phyloP scores from a whole-genome alignment of 2,797 vertebrate species.

The Scarus forsteni region DNA sequence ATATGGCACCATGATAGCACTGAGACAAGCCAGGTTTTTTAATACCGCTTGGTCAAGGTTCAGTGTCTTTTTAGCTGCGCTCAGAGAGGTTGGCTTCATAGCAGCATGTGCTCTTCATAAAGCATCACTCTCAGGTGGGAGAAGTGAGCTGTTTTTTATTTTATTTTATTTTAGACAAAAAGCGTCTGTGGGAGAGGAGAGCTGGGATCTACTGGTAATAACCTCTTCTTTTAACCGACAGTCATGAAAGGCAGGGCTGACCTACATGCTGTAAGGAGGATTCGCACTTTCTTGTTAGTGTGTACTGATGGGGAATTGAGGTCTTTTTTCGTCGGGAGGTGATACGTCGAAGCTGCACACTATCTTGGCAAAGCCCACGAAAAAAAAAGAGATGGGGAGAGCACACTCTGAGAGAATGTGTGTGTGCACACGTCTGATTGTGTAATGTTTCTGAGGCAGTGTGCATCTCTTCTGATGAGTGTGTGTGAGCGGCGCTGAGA shows the following conservation, averaged over 20 bases:
- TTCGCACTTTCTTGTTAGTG: conserved; percentile 75
- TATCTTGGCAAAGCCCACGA: conserved; percentile 68
- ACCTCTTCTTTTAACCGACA: conserved; percentile 74
- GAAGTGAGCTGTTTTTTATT: conserved; percentile 16
- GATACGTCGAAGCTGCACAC: conserved; percentile 70
- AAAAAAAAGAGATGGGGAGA: conserved; percentile 38
- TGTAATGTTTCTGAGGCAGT: conserved; percentile 26
- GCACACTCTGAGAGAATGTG: conserved; percentile 44
- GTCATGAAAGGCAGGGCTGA: conserved; percentile 75
- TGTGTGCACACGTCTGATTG: conserved; percentile 29
- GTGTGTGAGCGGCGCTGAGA: conserved; percentile 8
- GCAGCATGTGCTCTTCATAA: conserved; percentile 31
- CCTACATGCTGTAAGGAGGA: conserved; percentile 78
- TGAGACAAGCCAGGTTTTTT: conserved; percentile 7
- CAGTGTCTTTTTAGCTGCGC: conserved; percentile 8
- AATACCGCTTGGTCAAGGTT: conserved; percentile 48
- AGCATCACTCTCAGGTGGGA: conserved; percentile 34
- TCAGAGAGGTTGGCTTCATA: conserved; percentile 35
- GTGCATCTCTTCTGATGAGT: conserved; percentile 3
- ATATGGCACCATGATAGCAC: conserved; percentile 10
- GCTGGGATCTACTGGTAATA: conserved; percentile 65
- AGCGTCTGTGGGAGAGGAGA: conserved; percentile 45
- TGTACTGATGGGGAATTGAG: conserved; percentile 76
- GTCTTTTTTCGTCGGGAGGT: conserved; percentile 78
- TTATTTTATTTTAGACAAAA: conserved; percentile 45